These are phyloP conservation scores for Cairina moschata DNA, from an alignment of 2,113 vertebrate species.

Conservation along the genomic window DNA sequence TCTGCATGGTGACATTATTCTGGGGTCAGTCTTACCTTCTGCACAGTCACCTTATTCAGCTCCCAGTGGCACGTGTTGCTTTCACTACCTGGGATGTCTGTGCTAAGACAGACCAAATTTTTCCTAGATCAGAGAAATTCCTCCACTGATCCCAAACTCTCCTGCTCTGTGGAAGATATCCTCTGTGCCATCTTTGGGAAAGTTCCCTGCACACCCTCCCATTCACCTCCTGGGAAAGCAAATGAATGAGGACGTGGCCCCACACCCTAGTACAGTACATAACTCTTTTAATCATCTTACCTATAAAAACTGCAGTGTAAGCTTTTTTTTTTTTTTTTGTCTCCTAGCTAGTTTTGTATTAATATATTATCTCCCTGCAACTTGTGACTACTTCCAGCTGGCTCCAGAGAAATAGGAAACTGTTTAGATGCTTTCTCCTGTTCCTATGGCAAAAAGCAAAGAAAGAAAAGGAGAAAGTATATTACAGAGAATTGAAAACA, in stretches of 20 bases:
- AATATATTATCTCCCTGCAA: slow-evolving; percentile 57
- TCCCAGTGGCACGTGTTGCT: not conserved
- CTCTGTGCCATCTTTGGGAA: not conserved
- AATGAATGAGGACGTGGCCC: not conserved
- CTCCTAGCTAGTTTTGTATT: slow-evolving; percentile 49
- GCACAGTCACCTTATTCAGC: not conserved
- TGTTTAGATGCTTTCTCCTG: slow-evolving; percentile 43
- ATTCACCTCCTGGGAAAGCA: slow-evolving; percentile 1
- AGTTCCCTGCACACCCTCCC: not conserved
- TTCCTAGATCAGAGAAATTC: not conserved
- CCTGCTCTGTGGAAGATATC: not conserved
- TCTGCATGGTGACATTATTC: not conserved
- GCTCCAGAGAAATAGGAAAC: slow-evolving; percentile 9
- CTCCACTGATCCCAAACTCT: not conserved
- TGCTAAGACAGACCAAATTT: not conserved
- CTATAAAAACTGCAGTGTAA: slow-evolving; percentile 26
- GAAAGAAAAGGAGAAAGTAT: slow-evolving; percentile 8
- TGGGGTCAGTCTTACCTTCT: not conserved
- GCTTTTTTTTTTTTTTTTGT: slow-evolving; percentile 13
- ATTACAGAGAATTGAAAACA: slow-evolving; percentile 31
- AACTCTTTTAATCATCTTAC: slow-evolving; percentile 53
- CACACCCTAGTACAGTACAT: not conserved
- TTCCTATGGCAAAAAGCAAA: slow-evolving; percentile 42
- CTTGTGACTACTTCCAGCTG: slow-evolving; percentile 23
- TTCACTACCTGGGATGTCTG: fast-evolving